These are phyloP conservation scores for Dasyornis broadbenti DNA, from an alignment of 2,113 vertebrate species.

Conservation along the genomic window DNA sequence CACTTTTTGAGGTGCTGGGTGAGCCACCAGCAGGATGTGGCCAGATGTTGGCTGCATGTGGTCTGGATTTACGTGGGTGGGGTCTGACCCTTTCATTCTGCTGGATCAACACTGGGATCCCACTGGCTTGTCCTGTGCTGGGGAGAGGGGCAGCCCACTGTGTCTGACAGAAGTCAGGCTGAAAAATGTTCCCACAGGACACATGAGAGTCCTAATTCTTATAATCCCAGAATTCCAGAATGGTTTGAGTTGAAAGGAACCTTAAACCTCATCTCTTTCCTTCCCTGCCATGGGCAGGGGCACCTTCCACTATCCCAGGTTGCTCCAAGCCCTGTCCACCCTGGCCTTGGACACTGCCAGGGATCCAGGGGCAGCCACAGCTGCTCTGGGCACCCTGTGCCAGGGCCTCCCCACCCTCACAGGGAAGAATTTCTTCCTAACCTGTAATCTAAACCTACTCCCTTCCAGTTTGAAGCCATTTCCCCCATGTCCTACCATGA, in stretches of 20 bases:
- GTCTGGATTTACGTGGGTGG: fast-evolving
- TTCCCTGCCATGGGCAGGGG: not conserved
- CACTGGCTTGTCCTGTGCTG: not conserved
- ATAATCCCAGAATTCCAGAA: not conserved
- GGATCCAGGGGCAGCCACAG: not conserved
- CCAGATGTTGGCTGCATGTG: not conserved
- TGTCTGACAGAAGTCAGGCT: not conserved
- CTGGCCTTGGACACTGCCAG: not conserved
- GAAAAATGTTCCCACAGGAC: not conserved
- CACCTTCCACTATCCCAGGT: not conserved
- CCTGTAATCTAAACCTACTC: not conserved
- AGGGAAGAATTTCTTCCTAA: not conserved
- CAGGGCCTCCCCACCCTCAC: not conserved
- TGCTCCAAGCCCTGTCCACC: not conserved
- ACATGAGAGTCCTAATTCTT: not conserved
- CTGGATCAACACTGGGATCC: not conserved
- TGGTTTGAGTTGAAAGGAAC: not conserved
- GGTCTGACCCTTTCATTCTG: not conserved
- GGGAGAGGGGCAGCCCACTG: not conserved
- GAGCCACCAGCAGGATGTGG: not conserved
- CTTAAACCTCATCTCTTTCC: not conserved
- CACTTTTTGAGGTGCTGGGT: not conserved
- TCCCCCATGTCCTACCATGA: fast-evolving
- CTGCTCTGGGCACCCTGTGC: not conserved
- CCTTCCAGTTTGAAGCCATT: not conserved